These are phyloP conservation scores for Diorhabda sublineata DNA, from an alignment of 1,140 invertebrate genomes.

Conservation along the genomic window DNA sequence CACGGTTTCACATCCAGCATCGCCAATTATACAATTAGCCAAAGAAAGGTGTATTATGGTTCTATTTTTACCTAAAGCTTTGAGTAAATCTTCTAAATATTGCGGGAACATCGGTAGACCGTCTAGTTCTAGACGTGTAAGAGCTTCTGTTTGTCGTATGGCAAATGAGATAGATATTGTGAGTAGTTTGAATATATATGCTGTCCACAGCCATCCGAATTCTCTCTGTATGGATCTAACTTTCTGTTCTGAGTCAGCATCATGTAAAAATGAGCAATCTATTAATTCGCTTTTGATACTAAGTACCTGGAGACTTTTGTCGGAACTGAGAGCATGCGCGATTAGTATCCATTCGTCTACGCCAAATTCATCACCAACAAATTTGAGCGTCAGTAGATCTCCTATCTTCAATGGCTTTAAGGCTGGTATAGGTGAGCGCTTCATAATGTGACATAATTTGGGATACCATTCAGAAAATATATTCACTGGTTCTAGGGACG, in stretches of 20 bases:
- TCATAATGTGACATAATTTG: conserved; percentile 42
- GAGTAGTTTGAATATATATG: conserved; percentile 40
- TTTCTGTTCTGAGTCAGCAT: conserved; percentile 55
- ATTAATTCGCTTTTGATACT: conserved; percentile 50
- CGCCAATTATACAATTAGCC: conserved; percentile 57
- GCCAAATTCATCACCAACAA: conserved; percentile 64
- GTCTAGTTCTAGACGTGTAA: conserved; percentile 57
- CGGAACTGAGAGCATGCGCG: conserved; percentile 59
- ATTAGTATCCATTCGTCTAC: conserved; percentile 65
- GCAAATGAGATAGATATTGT: conserved; percentile 51
- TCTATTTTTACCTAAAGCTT: conserved; percentile 53
- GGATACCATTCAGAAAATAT: conserved; percentile 46
- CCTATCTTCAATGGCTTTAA: conserved; percentile 46
- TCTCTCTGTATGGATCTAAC: conserved; percentile 41
- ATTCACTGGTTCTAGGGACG: conserved; percentile 33
- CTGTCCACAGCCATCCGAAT: conserved; percentile 42
- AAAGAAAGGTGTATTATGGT: conserved; percentile 59
- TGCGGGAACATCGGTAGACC: conserved; percentile 59
- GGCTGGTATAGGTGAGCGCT: conserved; percentile 34
- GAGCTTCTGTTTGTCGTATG: conserved; percentile 51
- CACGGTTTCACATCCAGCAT: conserved; percentile 58
- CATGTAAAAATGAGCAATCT: conserved; percentile 49
- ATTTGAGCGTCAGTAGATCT: conserved; percentile 52
- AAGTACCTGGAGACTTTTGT: conserved; percentile 57
- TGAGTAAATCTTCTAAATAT: conserved; percentile 56